A percentile compares a stretch with the other conserved stretches of the same genome.
Conservation (phyloP, 1,140 invertebrate genomes). For the Atta cephalotes region DNA sequence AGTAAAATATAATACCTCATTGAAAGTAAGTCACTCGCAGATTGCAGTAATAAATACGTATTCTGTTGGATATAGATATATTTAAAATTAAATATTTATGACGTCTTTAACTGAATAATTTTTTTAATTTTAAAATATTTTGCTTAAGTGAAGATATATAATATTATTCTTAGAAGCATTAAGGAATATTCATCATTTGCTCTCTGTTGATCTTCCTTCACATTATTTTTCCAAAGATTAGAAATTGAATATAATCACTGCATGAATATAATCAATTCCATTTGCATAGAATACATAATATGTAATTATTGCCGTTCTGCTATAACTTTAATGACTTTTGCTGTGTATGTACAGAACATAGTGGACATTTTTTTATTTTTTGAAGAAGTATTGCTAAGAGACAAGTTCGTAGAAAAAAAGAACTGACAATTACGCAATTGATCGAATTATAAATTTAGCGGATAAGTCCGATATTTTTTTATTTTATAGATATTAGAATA, state of each 20-base stretch:
- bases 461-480: neutral
- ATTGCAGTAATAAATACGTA: neutral
- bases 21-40: too few species aligned
- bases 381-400: neutral
- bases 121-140: neutral
- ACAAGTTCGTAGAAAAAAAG: neutral
- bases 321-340: too few species aligned
- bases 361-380: neutral
- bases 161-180: neutral
- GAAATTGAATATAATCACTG: too few species aligned
- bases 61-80: neutral
- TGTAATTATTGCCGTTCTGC: neutral
- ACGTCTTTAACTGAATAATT: neutral
- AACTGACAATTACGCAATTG: neutral
- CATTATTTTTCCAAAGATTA: neutral
- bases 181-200: neutral
- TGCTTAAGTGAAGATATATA: neutral
- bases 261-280: neutral
- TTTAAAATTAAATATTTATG: neutral
- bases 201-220: neutral
- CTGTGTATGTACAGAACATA: neutral
- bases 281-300: constrained; percentile 19
- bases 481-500: neutral
- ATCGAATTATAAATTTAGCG: neutral
- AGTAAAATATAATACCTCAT: too few species aligned